Base-by-base conservation (phyloP, 2,797 vertebrate genomes). In the Morelia viridis region DNA sequence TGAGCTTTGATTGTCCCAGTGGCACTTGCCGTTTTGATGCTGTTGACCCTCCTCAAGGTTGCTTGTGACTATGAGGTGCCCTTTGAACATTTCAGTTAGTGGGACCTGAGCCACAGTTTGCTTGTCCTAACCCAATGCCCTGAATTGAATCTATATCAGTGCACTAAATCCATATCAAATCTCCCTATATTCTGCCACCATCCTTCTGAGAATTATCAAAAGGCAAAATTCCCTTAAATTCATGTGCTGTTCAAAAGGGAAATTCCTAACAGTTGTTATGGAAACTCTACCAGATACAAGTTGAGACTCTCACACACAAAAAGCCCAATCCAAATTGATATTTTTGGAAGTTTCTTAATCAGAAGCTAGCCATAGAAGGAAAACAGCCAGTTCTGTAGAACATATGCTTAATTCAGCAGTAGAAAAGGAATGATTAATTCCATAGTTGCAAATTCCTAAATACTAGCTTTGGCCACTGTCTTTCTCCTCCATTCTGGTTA, bases 201-300 rank as follows among this genome's bases (percentile, higher is more conserved):
- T 50, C 15, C 19, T 91, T 87, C 41, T 68, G n/a, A 91, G 65
- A 53, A 28, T 46, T 61, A 28, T 53, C 12, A 53, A 80, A 24
- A 76, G 8, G 57, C 19, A 91, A 50, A 17, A 24, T 31, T 61
- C 11, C 57, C 17, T 41, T 41, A 61, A n/a, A 76, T 19, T 50
- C 57, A 80, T 80, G 57, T 17, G 41, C 57, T 80, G 22, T 24
- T 31, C 41, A 53, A 88, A 91, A 80, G 31, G 85, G 65, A 91
- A 80, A 85, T 46, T 31, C 85, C 68, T 87, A 76, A 24, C 41
- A 62, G 91, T 91, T 88, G 65, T 88, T 91, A 88, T 91, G 85
- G 65, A 80, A 91, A 91, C 85, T 76, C 15, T 80, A n/a, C 26
- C 17, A 88, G 85, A 88, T 61, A 80, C 26, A 31, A 88, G n/a